A percentile compares a stretch with the other conserved stretches of the same genome.
phyloP scores from a whole-genome alignment of 2,113 vertebrate species.

The Mionectes macconnelli region DNA sequence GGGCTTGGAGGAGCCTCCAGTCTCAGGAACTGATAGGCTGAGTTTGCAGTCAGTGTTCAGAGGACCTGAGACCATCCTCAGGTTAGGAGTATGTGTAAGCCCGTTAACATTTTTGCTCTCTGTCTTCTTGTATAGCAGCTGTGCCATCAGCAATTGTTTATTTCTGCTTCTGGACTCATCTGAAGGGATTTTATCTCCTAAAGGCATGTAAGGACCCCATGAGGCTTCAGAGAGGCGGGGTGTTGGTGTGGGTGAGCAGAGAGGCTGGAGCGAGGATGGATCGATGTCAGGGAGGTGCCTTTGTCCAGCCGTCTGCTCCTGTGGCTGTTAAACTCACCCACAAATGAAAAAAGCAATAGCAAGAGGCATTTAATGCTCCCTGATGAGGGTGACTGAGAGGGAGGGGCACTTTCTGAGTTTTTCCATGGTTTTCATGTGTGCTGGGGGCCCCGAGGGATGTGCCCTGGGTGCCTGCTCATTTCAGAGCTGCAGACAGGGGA shows the following conservation, averaged over 20 bases:
- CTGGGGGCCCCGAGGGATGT: not conserved
- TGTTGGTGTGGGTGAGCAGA: not conserved
- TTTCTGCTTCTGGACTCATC: not conserved
- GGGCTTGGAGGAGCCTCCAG: not conserved
- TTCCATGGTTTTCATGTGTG: not conserved
- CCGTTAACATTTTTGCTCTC: not conserved
- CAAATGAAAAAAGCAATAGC: not conserved
- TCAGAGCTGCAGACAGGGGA: not conserved
- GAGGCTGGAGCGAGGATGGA: accelerated
- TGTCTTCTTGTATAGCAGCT: not conserved
- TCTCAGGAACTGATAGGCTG: not conserved
- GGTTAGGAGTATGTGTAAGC: not conserved
- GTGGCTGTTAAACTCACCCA: not conserved
- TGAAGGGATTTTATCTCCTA: not conserved
- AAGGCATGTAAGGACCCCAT: accelerated
- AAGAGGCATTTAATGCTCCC: not conserved
- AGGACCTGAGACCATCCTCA: not conserved
- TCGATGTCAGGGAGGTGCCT: not conserved
- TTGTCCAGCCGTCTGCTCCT: not conserved
- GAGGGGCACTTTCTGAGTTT: not conserved
- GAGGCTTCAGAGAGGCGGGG: not conserved
- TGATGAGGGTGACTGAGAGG: not conserved
- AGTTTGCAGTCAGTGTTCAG: not conserved
- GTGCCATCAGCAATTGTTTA: not conserved
- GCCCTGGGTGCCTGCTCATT: slow-evolving; percentile 26